A percentile compares a stretch with the other conserved stretches of the same genome.
Conservation (phyloP, 2,888 invertebrate genomes). For the Leucoma salicis region DNA sequence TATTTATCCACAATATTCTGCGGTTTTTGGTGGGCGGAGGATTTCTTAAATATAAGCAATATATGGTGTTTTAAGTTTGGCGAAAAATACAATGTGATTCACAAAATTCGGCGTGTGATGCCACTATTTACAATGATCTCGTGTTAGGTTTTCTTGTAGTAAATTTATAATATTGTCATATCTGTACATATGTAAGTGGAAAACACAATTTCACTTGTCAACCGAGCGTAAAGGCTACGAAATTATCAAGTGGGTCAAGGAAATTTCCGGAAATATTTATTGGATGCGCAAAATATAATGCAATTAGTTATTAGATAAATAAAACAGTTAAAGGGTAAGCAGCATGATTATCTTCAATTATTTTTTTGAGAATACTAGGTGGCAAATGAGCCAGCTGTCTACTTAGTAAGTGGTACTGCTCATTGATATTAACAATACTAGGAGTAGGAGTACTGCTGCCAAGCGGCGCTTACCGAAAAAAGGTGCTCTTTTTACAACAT, state of each 20-base stretch:
- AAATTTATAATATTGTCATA: slow-evolving; percentile 15
- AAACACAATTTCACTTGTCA: background rate
- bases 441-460: no score
- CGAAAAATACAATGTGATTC: slow-evolving; percentile 52
- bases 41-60: no score
- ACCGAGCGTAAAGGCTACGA: background rate
- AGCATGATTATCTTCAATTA: no score
- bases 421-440: no score
- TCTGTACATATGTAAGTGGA: slow-evolving; percentile 8
- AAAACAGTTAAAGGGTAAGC: no score
- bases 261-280: background rate
- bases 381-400: no score
- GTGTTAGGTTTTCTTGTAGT: slow-evolving; percentile 20
- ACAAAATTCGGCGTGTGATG: slow-evolving; percentile 40
- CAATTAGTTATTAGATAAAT: background rate
- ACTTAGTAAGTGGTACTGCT: no score
- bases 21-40: slow-evolving; percentile 14
- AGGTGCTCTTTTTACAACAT: no score
- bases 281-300: no score
- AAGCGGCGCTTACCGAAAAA: no score
- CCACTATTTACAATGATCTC: slow-evolving; percentile 39
- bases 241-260: slow-evolving; percentile 4
- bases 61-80: slow-evolving; percentile 52
- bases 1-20: slow-evolving; percentile 3
- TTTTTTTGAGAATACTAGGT: no score